A percentile compares a stretch with the other conserved stretches of the same genome.
phyloP scores from a whole-genome alignment of 2,113 vertebrate species.

The Lepisosteus osseus region DNA sequence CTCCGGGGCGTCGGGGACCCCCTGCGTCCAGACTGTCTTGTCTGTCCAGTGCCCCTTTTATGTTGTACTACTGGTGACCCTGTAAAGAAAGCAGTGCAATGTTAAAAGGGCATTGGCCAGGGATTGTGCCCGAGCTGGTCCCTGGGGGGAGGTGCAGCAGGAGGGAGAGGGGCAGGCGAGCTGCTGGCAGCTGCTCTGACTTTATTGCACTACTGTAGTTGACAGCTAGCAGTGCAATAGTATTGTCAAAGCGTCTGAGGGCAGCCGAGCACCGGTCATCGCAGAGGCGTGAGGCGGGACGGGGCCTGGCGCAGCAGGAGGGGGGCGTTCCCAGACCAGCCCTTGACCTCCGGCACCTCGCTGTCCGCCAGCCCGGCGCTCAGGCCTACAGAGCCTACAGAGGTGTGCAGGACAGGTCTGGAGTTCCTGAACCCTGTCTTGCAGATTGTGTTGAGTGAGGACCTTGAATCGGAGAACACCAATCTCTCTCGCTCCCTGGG shows the following conservation, averaged over 20 bases:
- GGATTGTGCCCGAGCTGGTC: conserved; percentile 39
- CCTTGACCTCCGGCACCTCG: no score
- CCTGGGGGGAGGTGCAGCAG: conserved; percentile 6
- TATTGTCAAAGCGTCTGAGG: conserved; percentile 98
- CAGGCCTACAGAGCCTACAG: no score
- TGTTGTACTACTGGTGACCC: conserved; percentile 74
- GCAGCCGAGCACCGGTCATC: conserved; percentile 53
- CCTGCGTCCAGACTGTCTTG: neutral
- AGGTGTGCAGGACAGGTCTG: no score
- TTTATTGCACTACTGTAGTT: conserved; percentile 98
- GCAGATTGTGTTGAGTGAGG: no score
- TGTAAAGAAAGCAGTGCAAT: conserved; percentile 75
- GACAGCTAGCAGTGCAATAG: conserved; percentile 98
- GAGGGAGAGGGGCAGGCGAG: conserved; percentile 20
- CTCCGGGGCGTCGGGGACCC: no score
- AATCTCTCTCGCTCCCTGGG: no score
- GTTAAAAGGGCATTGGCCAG: conserved; percentile 82
- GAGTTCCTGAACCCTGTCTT: no score
- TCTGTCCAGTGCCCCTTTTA: conserved; percentile 76
- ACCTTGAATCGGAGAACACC: no score
- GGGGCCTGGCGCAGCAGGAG: neutral
- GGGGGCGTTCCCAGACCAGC: neutral
- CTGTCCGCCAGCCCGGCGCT: no score
- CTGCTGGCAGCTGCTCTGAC: conserved; percentile 93
- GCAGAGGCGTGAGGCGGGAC: neutral